Evolutionary conservation across 2,797 vertebrate genomes (phyloP).

Genomic region (Thamnophis elegans): DNA sequence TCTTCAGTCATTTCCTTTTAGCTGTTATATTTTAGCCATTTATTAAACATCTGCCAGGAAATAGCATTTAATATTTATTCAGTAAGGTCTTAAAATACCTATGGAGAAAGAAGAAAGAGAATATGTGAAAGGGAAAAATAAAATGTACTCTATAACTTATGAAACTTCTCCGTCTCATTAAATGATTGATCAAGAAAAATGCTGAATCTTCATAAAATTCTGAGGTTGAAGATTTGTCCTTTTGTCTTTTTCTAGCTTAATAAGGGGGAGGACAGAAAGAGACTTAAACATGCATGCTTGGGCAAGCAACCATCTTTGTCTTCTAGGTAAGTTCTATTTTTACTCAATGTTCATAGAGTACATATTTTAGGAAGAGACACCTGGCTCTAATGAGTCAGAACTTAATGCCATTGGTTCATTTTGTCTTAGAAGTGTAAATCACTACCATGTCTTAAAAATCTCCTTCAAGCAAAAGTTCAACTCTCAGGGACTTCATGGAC

Average conservation of each 20-base stretch:
- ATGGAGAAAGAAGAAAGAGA: conserved; percentile 2
- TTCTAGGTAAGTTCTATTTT: background rate
- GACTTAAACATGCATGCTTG: background rate
- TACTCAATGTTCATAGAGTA: background rate
- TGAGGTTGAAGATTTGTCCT: background rate
- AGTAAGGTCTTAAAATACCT: conserved; percentile 8
- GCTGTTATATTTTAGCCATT: conserved; percentile 4
- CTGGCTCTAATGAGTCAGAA: background rate
- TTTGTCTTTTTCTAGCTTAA: background rate
- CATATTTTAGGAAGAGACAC: background rate
- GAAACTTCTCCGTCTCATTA: background rate
- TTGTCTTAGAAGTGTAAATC: background rate
- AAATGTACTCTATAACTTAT: background rate
- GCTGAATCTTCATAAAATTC: background rate
- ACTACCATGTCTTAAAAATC: background rate
- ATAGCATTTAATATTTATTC: conserved; percentile 22
- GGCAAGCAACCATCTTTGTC: background rate
- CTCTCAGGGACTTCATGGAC: background rate
- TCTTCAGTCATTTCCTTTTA: background rate
- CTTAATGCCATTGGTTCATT: background rate
- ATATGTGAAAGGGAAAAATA: background rate
- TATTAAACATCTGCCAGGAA: background rate
- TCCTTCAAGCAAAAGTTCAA: background rate
- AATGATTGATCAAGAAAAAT: background rate
- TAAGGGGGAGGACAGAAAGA: background rate